Base-by-base conservation (phyloP, 2,888 invertebrate species). In the Stramonita haemastoma region DNA sequence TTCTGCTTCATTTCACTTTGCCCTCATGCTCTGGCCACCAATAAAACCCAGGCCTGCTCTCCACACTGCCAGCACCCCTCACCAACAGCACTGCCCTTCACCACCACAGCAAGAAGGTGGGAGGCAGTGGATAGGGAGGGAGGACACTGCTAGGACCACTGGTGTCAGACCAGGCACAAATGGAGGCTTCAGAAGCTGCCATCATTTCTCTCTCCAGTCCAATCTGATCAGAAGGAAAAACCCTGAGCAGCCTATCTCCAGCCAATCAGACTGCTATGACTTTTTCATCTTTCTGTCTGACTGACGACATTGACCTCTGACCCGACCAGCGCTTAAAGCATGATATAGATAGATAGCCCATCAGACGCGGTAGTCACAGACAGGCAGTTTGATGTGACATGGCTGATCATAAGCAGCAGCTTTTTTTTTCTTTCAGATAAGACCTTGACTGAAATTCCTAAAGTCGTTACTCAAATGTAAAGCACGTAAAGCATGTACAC, bases 1-100 rank as follows among this genome's bases (percentile, higher is more conserved):
- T 17, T 19, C 36, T 29, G 86, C 86, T 70, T 86, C 86, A 86
- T 70, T 86, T 70, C 86, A 86, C 86, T 29, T 17, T 34, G 0
- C 34, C 66, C 29, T 26, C 34, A 32, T 56, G 46, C 32, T 66
- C 29, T 86, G 70, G 22, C 13, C 66, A 29, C 32, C 70, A 60
- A 13, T 1, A 86, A 34, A 22, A 66, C 26, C 22, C 34, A 34
- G 34, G 32, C 11, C 19, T 0, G 15, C 56, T 34, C 86, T 29
- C 70, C 34, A 22, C 66, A 86, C 19, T 66, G 86, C 34, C 86
- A 86, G 86, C 17, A 4, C n/a, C 66, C 13, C 56, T 29, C 19
- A 84, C 17, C 13, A 56, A n/a, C n/a, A 17, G 84, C 29, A 57
- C 17, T 17, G 46, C 8, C 46, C 57, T 57, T 84, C 84, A 56